phyloP scores from a whole-genome alignment of 2,888 invertebrate species.

The Pyralis farinalis region DNA sequence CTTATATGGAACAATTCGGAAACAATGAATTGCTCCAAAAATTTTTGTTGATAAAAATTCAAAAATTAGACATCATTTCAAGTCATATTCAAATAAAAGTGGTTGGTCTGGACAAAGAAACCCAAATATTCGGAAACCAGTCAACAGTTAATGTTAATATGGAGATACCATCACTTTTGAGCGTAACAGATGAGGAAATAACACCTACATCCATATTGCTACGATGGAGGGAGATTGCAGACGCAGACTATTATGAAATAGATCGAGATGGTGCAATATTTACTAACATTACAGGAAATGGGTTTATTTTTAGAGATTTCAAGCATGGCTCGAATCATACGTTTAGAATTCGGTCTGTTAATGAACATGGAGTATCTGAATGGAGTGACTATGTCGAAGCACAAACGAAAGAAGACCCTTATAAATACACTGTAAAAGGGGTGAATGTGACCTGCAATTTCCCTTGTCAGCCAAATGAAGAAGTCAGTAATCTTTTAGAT shows the following conservation, averaged over 20 bases:
- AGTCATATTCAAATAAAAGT: conserved; percentile 55
- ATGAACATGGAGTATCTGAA: conserved; percentile 41
- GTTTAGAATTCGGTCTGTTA: conserved; percentile 53
- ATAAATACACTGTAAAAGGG: conserved; percentile 35
- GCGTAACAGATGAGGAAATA: conserved; percentile 28
- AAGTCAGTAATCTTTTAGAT: conserved; percentile 38
- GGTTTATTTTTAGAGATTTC: conserved; percentile 45
- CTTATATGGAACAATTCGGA: conserved; percentile 39
- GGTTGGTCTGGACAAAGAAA: conserved; percentile 37
- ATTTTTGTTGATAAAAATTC: conserved; percentile 54
- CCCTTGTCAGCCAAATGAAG: conserved; percentile 39
- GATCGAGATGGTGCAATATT: conserved; percentile 54
- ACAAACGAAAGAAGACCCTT: conserved; percentile 40
- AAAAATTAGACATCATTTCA: conserved; percentile 42
- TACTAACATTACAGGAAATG: conserved; percentile 40
- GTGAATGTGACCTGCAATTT: conserved; percentile 42
- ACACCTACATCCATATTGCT: conserved; percentile 42
- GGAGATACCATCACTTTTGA: conserved; percentile 34
- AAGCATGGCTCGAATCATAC: conserved; percentile 38
- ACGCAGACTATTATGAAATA: conserved; percentile 52
- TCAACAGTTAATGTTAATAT: conserved; percentile 25
- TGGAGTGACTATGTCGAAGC: conserved; percentile 52
- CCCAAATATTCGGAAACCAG: conserved; percentile 35
- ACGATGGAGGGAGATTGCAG: conserved; percentile 38
- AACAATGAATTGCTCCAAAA: conserved; percentile 35